Evolutionary conservation across 2,797 vertebrate species (phyloP).

Genomic region (Halcyon leucocephala): DNA sequence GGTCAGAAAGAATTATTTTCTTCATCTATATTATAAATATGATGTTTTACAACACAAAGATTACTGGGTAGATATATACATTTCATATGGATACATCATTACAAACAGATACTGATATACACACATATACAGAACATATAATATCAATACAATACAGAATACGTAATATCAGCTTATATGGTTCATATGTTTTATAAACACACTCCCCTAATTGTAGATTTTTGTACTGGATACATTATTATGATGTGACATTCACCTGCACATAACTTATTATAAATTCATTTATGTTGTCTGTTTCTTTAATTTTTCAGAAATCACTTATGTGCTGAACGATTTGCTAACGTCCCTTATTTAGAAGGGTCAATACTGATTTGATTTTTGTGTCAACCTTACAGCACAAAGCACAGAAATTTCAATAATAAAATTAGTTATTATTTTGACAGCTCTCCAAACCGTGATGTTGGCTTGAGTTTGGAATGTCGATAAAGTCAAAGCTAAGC

Average conservation of each 20-base stretch:
- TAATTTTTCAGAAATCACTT: slow-evolving; percentile 10
- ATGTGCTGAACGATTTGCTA: background rate
- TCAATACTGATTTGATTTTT: background rate
- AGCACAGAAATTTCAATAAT: slow-evolving; percentile 21
- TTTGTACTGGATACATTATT: background rate
- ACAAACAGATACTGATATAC: background rate
- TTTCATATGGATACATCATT: background rate
- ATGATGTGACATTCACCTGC: background rate
- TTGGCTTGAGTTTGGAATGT: background rate
- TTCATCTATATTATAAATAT: background rate
- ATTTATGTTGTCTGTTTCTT: background rate
- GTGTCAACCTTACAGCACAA: background rate
- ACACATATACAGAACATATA: background rate
- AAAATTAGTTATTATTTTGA: slow-evolving; percentile 43
- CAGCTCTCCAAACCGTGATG: slow-evolving; percentile 7
- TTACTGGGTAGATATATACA: background rate
- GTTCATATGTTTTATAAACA: background rate
- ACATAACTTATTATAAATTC: background rate
- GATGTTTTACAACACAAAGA: background rate
- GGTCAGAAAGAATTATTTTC: background rate
- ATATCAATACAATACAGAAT: background rate
- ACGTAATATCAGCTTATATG: background rate
- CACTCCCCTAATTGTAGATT: background rate
- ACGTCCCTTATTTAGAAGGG: background rate
- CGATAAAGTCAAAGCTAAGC: slow-evolving; percentile 22